A percentile compares a stretch with the other conserved stretches of the same genome.
These are phyloP conservation scores for Ryuthela nishihirai DNA, from an alignment of 2,888 invertebrate genomes.

Conservation along the genomic window DNA sequence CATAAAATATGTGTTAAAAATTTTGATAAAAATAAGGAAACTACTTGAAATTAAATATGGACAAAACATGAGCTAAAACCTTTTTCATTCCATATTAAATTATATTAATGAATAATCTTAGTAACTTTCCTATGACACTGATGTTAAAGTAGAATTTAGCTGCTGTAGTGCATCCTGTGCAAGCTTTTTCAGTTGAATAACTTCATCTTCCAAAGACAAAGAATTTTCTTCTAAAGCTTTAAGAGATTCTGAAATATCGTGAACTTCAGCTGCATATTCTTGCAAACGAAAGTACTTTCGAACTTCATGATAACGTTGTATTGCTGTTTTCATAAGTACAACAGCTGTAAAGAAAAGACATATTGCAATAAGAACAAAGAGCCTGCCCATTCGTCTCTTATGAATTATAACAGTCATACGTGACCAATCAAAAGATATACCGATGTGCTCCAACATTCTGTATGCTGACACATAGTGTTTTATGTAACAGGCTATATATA, in stretches of 20 bases:
- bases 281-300: conserved; percentile 36
- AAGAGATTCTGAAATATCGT: conserved; percentile 33
- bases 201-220: conserved; percentile 27
- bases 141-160: conserved; percentile 11
- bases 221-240: conserved; percentile 31
- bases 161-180: conserved; percentile 24
- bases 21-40: no score
- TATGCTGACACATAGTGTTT: no score
- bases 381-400: conserved; percentile 19
- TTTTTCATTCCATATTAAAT: no score
- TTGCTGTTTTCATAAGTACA: conserved; percentile 30
- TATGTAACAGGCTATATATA: no score
- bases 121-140: no score
- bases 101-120: no score
- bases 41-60: no score
- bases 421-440: no score
- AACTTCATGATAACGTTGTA: conserved; percentile 32
- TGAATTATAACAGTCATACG: neutral
- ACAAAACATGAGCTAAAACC: no score
- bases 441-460: no score
- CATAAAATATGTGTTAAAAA: no score
- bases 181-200: conserved; percentile 28
- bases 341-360: conserved; percentile 23
- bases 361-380: conserved; percentile 19
- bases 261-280: conserved; percentile 35